Conservation (phyloP, 1,140 invertebrate species). For the Branchinecta lynchi region DNA sequence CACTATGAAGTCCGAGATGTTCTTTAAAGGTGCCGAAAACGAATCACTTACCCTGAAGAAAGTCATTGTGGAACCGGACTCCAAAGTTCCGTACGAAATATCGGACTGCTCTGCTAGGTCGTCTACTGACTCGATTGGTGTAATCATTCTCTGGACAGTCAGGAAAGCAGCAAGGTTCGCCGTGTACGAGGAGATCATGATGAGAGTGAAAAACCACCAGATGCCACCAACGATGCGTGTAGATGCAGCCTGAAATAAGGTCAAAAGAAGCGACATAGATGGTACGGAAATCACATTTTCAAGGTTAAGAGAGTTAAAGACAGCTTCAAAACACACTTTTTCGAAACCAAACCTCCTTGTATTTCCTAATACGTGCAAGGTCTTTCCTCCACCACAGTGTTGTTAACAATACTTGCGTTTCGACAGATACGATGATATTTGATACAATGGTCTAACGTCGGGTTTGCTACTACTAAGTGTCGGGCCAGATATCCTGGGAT, state of each 20-base stretch:
- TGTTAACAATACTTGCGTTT: too few species aligned
- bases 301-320: too few species aligned
- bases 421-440: too few species aligned
- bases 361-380: too few species aligned
- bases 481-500: too few species aligned
- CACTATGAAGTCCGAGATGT: too few species aligned
- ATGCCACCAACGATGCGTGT: constrained; percentile 57
- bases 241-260: constrained; percentile 38
- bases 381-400: too few species aligned
- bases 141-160: constrained; percentile 68
- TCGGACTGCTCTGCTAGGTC: constrained; percentile 66
- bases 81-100: constrained; percentile 62
- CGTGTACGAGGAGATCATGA: constrained; percentile 75
- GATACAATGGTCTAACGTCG: too few species aligned
- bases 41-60: constrained; percentile 50
- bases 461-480: too few species aligned
- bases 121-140: constrained; percentile 67
- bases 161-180: constrained; percentile 75
- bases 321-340: too few species aligned
- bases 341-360: too few species aligned
- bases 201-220: constrained; percentile 81
- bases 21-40: neutral
- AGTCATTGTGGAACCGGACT: constrained; percentile 60
- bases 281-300: too few species aligned
- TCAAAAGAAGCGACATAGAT: neutral